These are phyloP conservation scores for Capitella teleta DNA, from an alignment of 1,140 invertebrate genomes.

Conservation along the genomic window DNA sequence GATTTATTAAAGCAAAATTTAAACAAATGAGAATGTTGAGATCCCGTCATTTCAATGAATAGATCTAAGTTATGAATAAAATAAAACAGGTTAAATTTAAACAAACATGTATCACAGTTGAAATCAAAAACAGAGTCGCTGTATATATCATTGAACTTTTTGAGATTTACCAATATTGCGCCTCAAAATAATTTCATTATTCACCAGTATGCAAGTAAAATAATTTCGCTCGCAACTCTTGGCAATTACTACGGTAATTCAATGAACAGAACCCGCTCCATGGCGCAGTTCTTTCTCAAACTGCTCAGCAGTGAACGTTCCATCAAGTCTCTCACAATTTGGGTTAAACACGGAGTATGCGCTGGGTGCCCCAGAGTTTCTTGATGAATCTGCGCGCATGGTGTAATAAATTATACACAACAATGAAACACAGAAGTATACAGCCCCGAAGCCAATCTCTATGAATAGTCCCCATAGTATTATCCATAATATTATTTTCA, in stretches of 20 bases:
- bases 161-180: too few relatives aligned
- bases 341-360: slow-evolving; percentile 98
- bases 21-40: too few relatives aligned
- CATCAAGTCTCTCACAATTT: slow-evolving; percentile 81
- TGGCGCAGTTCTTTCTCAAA: slow-evolving; percentile 52
- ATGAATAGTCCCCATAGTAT: slow-evolving; percentile 57
- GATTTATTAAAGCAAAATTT: too few relatives aligned
- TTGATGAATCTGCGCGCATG: slow-evolving; percentile 54
- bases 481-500: slow-evolving; percentile 50
- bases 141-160: too few relatives aligned
- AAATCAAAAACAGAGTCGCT: too few relatives aligned
- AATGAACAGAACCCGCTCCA: not conserved
- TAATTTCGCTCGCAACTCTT: too few relatives aligned
- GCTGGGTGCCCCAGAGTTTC: slow-evolving; percentile 65
- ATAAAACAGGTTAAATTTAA: too few relatives aligned
- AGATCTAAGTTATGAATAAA: too few relatives aligned
- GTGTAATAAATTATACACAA: slow-evolving; percentile 74
- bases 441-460: slow-evolving; percentile 74
- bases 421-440: slow-evolving; percentile 71
- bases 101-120: too few relatives aligned
- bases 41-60: too few relatives aligned
- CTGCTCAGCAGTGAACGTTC: slow-evolving; percentile 87
- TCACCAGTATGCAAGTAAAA: too few relatives aligned
- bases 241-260: not conserved
- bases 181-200: too few relatives aligned